Evolutionary conservation across 2,113 vertebrate genomes (phyloP), one percentile per base, ranked within the genome.

Genomic region (Amblyornis subalaris): DNA sequence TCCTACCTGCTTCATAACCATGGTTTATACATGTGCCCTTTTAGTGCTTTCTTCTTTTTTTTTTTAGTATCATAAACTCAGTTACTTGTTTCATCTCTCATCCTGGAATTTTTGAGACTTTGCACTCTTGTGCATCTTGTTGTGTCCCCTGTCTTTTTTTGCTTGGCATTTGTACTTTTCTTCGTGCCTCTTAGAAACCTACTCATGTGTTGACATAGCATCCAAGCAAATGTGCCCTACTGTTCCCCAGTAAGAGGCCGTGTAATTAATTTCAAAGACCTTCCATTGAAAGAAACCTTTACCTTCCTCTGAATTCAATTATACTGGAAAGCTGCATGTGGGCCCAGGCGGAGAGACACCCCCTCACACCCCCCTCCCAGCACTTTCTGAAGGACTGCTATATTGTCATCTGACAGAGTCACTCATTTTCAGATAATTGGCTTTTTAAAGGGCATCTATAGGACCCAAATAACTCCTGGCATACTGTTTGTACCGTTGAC

Each of bases 401-500:
- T 78, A 94, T 93, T 97, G 95, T 96, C 93, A 58, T 94, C 77
- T 95, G 94, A 95, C 94, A 96, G 75, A 98, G 95, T 96, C 92
- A 95, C 96, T 96, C 95, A 95, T 97, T 98, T 96, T 76, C 92
- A 88, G 90, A 82, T 97, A 98, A 98, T 96, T 97, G 96, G 84
- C 91, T 97, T 89, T 96, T 90, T 93, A 98, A 97, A 97, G 97
- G 93, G 91, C 95, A 96, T 88, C 69, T 97, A 94, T 44, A 33
- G 92, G 94, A 92, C 94, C 94, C 96, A 98, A 97, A 96, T 97
- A 97, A 97, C 95, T 97, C 29, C 20, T 85, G 70, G 90, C 95
- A 88, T 88, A 78, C 75, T 89, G 80, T 94, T 94, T 94, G 84
- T 86, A 80, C 88, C 53, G 9, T 45, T 97, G 96, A 97, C 97